phyloP scores from a whole-genome alignment of 1,140 invertebrate species.

The Lucilia sericata region DNA sequence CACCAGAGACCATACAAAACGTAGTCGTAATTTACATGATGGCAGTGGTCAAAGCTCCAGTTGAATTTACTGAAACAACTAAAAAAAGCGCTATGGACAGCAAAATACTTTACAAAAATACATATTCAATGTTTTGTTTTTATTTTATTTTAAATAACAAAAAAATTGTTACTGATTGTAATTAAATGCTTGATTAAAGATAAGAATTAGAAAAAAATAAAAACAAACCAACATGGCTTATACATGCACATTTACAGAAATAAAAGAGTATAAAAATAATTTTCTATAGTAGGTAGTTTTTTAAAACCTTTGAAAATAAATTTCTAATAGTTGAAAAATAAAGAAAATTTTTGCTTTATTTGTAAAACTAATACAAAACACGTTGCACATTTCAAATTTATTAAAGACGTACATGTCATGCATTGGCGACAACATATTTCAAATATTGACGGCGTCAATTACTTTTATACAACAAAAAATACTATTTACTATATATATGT shows the following conservation, averaged over 20 bases:
- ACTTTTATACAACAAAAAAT: not conserved
- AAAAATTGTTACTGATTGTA: constrained; percentile 12
- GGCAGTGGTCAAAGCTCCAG: not conserved
- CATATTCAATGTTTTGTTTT: not conserved
- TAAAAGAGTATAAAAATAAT: too few species aligned
- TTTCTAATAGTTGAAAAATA: not conserved
- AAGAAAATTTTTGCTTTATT: not conserved
- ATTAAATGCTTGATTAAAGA: constrained; percentile 36
- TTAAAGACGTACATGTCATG: constrained; percentile 25
- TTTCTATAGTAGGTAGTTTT: not conserved
- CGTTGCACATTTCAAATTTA: constrained; percentile 16
- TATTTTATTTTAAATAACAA: not conserved
- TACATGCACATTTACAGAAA: not conserved
- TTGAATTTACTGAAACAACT: too few species aligned
- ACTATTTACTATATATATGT: not conserved
- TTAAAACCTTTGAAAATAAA: too few species aligned
- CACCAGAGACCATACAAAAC: not conserved
- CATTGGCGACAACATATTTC: constrained; percentile 35
- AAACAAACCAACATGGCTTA: not conserved
- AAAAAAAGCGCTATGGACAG: too few species aligned
- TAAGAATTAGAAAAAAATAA: not conserved
- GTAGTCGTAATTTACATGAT: not conserved
- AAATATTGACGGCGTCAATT: constrained; percentile 33
- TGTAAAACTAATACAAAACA: constrained; percentile 1
- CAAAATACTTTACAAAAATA: too few species aligned